These are phyloP conservation scores for Arothron firmamentum DNA, from an alignment of 2,113 vertebrate genomes.

Conservation along the genomic window DNA sequence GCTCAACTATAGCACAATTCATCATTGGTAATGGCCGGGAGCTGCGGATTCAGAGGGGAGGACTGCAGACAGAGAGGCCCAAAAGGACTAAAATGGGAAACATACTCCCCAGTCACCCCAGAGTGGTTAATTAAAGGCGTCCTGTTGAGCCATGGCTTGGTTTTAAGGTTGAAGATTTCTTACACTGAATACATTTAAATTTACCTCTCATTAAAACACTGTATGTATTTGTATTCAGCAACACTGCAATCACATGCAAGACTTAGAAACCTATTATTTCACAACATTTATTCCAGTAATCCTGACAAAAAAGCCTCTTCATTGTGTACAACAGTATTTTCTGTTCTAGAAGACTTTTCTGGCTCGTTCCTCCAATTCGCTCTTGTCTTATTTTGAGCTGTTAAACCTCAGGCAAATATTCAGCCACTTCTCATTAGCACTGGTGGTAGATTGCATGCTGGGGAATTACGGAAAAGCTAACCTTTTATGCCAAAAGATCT, in stretches of 20 bases:
- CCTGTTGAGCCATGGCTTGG: conserved; percentile 55
- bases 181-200: background rate
- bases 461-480: conserved; percentile 68
- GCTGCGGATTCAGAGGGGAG: conserved; percentile 57
- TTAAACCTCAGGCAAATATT: conserved; percentile 66
- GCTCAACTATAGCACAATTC: conserved; percentile 78
- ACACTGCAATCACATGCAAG: background rate
- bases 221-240: conserved; percentile 7
- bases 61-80: conserved; percentile 61
- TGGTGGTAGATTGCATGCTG: conserved; percentile 46
- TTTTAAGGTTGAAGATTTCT: conserved; percentile 4
- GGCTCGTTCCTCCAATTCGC: conserved; percentile 33
- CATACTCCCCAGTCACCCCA: conserved; percentile 58
- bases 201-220: conserved; percentile 10
- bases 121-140: conserved; percentile 71
- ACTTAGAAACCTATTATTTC: conserved; percentile 27
- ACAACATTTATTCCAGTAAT: conserved; percentile 45
- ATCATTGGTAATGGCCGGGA: conserved; percentile 78
- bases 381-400: conserved; percentile 61
- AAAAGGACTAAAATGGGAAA: conserved; percentile 74
- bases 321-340: conserved; percentile 36
- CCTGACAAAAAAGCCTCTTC: conserved; percentile 38
- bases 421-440: conserved; percentile 64
- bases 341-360: conserved; percentile 38
- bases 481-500: conserved; percentile 61